Conservation (phyloP, 2,113 vertebrate species). For the Sinocyclocheilus anshuiensis region DNA sequence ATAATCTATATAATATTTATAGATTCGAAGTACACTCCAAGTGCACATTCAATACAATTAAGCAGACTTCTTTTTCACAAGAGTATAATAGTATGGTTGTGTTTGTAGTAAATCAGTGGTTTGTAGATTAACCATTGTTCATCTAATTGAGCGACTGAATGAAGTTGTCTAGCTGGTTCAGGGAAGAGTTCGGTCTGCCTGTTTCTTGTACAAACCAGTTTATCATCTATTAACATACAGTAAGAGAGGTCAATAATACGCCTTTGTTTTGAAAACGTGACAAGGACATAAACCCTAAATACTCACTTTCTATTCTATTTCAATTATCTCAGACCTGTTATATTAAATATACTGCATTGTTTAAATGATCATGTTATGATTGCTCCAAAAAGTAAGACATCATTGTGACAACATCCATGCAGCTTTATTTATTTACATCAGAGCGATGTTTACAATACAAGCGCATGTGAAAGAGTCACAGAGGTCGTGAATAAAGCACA, state of each 20-base stretch:
- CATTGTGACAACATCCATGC: background rate
- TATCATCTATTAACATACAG: background rate
- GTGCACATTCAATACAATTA: too few species aligned
- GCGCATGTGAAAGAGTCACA: background rate
- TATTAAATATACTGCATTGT: background rate
- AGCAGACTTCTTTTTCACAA: background rate
- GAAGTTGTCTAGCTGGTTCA: background rate
- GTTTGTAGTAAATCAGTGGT: background rate
- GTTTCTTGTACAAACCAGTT: background rate
- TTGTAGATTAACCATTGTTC: background rate
- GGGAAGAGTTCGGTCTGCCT: background rate
- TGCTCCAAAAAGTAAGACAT: background rate
- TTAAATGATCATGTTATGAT: background rate
- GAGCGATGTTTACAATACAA: background rate
- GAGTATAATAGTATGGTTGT: background rate
- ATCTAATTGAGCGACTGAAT: background rate
- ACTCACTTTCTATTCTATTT: background rate
- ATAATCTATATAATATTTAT: too few species aligned
- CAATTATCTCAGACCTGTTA: background rate
- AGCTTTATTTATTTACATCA: background rate
- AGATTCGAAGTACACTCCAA: too few species aligned
- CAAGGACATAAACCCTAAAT: background rate
- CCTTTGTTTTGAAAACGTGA: background rate
- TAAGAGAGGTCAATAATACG: background rate
- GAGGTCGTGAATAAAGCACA: background rate